Evolutionary conservation across 2,888 invertebrate species (phyloP).

Genomic region (Mythimna vitellina): DNA sequence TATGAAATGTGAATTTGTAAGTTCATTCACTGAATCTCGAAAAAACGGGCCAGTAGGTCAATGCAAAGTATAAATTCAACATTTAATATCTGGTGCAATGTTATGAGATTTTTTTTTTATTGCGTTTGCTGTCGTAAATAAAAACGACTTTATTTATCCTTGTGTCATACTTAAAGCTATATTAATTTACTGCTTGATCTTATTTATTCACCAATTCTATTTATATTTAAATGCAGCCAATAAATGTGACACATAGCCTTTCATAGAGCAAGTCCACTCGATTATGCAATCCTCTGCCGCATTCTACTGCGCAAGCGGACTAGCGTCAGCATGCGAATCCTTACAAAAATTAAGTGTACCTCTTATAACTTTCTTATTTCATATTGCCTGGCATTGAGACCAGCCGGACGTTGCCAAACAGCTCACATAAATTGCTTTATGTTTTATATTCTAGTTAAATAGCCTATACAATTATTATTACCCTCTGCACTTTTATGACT

Average conservation of each 20-base stretch:
- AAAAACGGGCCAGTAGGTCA: constrained; percentile 41
- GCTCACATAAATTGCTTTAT: constrained; percentile 41
- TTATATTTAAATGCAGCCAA: constrained; percentile 29
- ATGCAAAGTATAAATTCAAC: constrained; percentile 24
- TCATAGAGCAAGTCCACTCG: not conserved
- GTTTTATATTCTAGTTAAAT: constrained; percentile 38
- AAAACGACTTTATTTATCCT: constrained; percentile 2
- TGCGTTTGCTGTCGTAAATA: constrained; percentile 5
- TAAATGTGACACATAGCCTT: constrained; percentile 18
- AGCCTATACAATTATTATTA: constrained; percentile 43
- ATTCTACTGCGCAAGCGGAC: constrained; percentile 8
- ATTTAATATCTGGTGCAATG: constrained; percentile 29
- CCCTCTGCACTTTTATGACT: constrained; percentile 9
- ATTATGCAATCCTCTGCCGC: constrained; percentile 45
- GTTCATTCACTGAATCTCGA: not conserved
- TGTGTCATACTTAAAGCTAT: not conserved
- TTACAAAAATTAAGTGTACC: constrained; percentile 42
- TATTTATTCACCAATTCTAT: not conserved
- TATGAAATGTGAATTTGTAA: constrained; percentile 4
- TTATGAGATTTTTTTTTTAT: constrained; percentile 5
- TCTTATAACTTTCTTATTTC: constrained; percentile 46
- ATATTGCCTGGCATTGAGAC: constrained; percentile 52
- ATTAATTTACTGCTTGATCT: not conserved
- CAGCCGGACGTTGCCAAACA: constrained; percentile 54
- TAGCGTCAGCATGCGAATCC: constrained; percentile 20